These are phyloP conservation scores for Caenorhabditis imperialis DNA, from an alignment of 2,888 invertebrate genomes.

Conservation along the genomic window DNA sequence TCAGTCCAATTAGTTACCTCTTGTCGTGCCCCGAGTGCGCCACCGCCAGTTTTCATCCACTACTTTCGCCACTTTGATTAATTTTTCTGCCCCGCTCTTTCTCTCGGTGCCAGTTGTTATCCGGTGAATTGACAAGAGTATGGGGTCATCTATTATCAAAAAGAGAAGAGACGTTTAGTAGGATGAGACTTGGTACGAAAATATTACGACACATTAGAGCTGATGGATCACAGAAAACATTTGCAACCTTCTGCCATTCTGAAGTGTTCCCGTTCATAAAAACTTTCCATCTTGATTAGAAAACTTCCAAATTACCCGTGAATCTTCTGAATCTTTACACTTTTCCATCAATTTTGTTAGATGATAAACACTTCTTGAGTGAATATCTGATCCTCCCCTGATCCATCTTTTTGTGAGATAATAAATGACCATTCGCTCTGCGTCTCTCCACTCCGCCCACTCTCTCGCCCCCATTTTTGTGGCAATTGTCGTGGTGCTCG, in stretches of 20 bases:
- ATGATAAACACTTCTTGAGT: conserved; percentile 8
- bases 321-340: too few relatives aligned
- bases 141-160: conserved; percentile 49
- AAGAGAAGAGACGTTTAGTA: conserved; percentile 21
- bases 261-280: too few relatives aligned
- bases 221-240: conserved; percentile 32
- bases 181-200: conserved; percentile 31
- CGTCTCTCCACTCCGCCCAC: not conserved
- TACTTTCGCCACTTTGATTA: conserved; percentile 12
- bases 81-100: conserved; percentile 12
- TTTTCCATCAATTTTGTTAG: not conserved
- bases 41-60: conserved; percentile 1
- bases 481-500: conserved; percentile 11
- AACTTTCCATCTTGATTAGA: too few relatives aligned
- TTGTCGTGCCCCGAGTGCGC: not conserved
- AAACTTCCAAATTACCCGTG: too few relatives aligned
- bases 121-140: conserved; percentile 13
- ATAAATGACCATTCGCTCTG: conserved; percentile 22
- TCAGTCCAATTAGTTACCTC: conserved; percentile 6
- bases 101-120: conserved; percentile 8
- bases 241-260: not conserved
- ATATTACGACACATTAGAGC: conserved; percentile 31
- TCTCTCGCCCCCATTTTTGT: conserved; percentile 13
- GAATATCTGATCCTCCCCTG: conserved; percentile 1
- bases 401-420: conserved; percentile 15